Evolutionary conservation across 2,113 vertebrate species (phyloP).

Genomic region (Patagioenas fasciata): DNA sequence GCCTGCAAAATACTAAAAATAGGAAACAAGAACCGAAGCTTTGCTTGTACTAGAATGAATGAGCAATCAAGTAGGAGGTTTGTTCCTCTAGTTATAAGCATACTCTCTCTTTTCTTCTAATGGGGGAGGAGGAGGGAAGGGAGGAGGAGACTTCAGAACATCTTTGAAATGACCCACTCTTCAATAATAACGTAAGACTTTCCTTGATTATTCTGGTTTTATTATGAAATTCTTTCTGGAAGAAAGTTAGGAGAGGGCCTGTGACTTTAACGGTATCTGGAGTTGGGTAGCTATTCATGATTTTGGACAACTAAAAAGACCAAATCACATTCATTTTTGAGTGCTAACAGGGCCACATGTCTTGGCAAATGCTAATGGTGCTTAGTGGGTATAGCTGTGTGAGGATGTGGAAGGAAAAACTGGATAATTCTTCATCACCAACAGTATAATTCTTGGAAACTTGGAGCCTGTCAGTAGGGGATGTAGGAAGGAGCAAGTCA

Average conservation of each 20-base stretch:
- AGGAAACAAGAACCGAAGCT: conserved; percentile 88
- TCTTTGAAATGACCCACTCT: not conserved
- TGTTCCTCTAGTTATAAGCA: not conserved
- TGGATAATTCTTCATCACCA: not conserved
- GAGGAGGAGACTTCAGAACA: not conserved
- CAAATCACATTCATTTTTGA: not conserved
- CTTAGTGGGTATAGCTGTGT: not conserved
- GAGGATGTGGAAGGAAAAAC: not conserved
- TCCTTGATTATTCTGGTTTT: not conserved
- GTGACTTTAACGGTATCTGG: not conserved
- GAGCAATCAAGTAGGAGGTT: conserved; percentile 90
- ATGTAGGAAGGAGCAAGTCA: not conserved
- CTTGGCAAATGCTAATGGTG: not conserved
- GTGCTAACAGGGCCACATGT: not conserved
- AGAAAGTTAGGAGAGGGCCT: not conserved
- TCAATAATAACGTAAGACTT: not conserved
- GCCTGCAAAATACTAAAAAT: conserved; percentile 81
- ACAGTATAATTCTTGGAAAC: not conserved
- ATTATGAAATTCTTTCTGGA: not conserved
- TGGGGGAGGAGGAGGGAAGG: not conserved
- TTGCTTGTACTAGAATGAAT: conserved; percentile 88
- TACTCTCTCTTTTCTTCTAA: not conserved
- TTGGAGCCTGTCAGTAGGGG: not conserved
- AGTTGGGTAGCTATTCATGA: rapidly evolving
- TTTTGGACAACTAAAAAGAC: not conserved